phyloP scores from a whole-genome alignment of 2,797 vertebrate species.

The Pygocentrus nattereri region DNA sequence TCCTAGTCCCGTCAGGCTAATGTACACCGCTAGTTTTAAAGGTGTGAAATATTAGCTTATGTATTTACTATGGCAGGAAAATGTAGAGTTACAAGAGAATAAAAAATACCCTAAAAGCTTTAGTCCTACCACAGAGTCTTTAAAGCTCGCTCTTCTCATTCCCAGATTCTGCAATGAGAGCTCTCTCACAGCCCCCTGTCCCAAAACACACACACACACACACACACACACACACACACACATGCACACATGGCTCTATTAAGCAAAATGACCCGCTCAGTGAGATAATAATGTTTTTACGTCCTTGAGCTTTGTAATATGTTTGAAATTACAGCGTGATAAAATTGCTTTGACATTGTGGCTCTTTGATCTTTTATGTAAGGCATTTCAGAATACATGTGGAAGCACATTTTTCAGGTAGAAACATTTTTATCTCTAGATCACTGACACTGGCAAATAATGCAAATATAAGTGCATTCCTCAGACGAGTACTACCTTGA shows the following conservation, averaged over 20 bases:
- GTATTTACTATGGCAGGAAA: constrained; percentile 48
- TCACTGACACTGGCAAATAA: neutral
- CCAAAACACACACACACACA: constrained; percentile 62
- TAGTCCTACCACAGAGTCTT: constrained; percentile 28
- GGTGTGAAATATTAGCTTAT: constrained; percentile 48
- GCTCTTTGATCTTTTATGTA: constrained; percentile 19
- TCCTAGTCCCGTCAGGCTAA: constrained; percentile 4
- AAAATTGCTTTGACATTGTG: constrained; percentile 33
- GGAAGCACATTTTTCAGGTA: constrained; percentile 34
- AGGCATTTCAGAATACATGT: neutral
- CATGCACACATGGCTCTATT: neutral
- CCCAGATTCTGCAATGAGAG: constrained; percentile 26
- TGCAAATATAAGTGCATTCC: neutral
- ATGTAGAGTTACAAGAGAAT: constrained; percentile 41
- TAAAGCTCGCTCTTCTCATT: constrained; percentile 27
- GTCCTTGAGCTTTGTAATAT: constrained; percentile 29
- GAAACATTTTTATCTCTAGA: neutral
- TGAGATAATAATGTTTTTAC: constrained; percentile 50
- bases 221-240: constrained; percentile 35
- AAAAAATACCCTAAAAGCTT: constrained; percentile 51
- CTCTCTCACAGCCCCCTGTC: constrained; percentile 40
- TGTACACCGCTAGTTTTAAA: constrained; percentile 30
- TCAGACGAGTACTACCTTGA: neutral
- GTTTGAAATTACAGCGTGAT: constrained; percentile 32
- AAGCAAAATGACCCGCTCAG: constrained; percentile 39